phyloP scores from a whole-genome alignment of 35 echinoderm and acorn worm species.

The Ophiothrix spiculata region DNA sequence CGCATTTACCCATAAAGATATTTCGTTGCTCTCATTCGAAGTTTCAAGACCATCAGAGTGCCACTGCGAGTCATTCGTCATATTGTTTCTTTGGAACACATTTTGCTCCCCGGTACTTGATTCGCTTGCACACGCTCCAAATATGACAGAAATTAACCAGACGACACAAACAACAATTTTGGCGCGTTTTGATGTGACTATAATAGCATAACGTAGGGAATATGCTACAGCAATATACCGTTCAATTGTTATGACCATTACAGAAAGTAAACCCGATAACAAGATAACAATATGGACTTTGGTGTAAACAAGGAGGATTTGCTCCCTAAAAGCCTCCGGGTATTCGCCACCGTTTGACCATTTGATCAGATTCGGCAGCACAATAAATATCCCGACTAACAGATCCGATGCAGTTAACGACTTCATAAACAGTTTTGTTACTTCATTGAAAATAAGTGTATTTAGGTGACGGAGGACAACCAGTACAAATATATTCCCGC shows the following conservation, averaged over 20 bases:
- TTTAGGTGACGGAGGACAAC: too few relatives aligned
- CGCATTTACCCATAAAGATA: too few relatives aligned
- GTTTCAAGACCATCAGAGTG: too few relatives aligned
- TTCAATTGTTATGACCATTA: background rate
- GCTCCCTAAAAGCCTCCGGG: background rate
- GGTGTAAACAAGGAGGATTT: background rate
- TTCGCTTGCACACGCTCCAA: too few relatives aligned
- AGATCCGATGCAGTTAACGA: background rate
- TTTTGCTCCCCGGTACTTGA: too few relatives aligned
- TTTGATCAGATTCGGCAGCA: background rate
- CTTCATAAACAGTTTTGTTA: slow-evolving; percentile 25
- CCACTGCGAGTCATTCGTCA: too few relatives aligned
- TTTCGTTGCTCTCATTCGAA: too few relatives aligned
- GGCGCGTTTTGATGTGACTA: slow-evolving; percentile 5
- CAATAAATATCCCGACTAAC: background rate
- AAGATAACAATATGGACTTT: background rate
- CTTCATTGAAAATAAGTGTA: too few relatives aligned
- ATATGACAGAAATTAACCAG: too few relatives aligned
- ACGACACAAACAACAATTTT: background rate
- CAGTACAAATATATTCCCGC: too few relatives aligned
- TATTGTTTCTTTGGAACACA: too few relatives aligned
- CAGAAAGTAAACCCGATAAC: background rate
- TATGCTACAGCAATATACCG: background rate
- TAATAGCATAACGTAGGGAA: background rate
- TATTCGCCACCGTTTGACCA: background rate